Evolutionary conservation across 2,113 vertebrate genomes (phyloP).

Genomic region (Toxotes chatareus): DNA sequence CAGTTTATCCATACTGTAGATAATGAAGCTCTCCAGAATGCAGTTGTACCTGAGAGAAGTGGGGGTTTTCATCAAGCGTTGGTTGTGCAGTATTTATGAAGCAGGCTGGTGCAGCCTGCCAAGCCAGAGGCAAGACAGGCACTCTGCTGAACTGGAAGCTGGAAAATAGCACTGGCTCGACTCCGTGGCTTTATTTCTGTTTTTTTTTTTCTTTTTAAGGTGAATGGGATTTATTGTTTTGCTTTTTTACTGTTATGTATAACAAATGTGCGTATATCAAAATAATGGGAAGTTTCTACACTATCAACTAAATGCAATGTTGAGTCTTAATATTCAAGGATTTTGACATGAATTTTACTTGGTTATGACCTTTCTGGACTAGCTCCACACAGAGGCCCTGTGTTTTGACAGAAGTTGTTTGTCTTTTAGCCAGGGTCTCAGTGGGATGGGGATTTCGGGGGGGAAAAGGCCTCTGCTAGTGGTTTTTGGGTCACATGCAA

Average conservation of each 20-base stretch:
- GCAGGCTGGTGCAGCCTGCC: slow-evolving; percentile 68
- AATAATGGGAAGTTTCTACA: background rate
- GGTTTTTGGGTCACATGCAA: slow-evolving; percentile 62
- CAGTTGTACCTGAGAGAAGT: slow-evolving; percentile 76
- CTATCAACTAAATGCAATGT: background rate
- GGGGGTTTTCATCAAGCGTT: slow-evolving; percentile 64
- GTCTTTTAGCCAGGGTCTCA: slow-evolving; percentile 53
- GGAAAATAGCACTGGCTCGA: slow-evolving; percentile 50
- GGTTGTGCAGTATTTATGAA: slow-evolving; percentile 80
- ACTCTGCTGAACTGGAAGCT: slow-evolving; percentile 64
- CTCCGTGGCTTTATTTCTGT: slow-evolving; percentile 47
- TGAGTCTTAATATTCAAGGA: slow-evolving; percentile 13
- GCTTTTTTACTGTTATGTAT: background rate
- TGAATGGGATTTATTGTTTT: slow-evolving; percentile 47
- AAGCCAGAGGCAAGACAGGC: slow-evolving; percentile 74
- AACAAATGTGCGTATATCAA: background rate
- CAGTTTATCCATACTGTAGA: slow-evolving; percentile 62
- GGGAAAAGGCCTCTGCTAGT: slow-evolving; percentile 29
- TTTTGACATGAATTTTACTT: slow-evolving; percentile 26
- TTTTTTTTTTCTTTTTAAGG: slow-evolving; percentile 1
- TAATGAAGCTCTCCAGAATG: slow-evolving; percentile 77
- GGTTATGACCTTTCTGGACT: slow-evolving; percentile 20
- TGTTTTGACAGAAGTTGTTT: slow-evolving; percentile 56
- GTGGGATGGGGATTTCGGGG: slow-evolving; percentile 46
- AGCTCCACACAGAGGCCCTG: slow-evolving; percentile 27